Percentiles rank a stretch among this genome's conserved stretches.
Conservation (phyloP, 1,140 invertebrate genomes). For the Panagrolaimus sp. region DNA sequence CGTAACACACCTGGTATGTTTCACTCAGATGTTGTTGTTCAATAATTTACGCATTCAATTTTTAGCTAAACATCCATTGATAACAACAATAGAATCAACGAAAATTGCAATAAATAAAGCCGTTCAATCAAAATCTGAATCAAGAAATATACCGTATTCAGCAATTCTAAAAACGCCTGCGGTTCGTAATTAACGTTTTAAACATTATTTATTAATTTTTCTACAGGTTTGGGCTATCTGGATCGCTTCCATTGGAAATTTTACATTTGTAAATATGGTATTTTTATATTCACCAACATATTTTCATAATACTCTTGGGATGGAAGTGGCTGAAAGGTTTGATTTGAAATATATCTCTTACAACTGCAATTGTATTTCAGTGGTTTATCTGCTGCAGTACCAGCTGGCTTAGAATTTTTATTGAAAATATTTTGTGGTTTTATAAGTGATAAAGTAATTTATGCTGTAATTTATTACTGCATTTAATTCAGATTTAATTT, state of each 20-base stretch:
- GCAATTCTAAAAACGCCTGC: conserved; percentile 45
- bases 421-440: conserved; percentile 46
- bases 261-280: conserved; percentile 51
- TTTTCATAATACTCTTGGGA: conserved; percentile 46
- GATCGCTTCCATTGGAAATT: conserved; percentile 46
- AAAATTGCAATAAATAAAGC: conserved; percentile 54
- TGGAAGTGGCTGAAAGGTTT: conserved; percentile 45
- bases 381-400: conserved; percentile 54
- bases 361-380: no score
- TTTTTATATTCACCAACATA: conserved; percentile 41
- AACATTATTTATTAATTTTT: no score
- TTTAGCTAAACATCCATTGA: conserved; percentile 53
- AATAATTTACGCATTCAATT: background rate
- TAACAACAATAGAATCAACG: conserved; percentile 41
- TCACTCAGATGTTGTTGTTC: no score
- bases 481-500: conserved; percentile 10
- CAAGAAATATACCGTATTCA: conserved; percentile 42
- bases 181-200: no score
- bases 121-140: conserved; percentile 37
- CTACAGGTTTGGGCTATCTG: conserved; percentile 59
- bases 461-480: conserved; percentile 1
- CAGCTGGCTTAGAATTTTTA: conserved; percentile 52
- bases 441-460: conserved; percentile 41
- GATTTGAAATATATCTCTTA: no score
- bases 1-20: conserved; percentile 47